A percentile compares a stretch with the other conserved stretches of the same genome.
phyloP scores from a whole-genome alignment of 30 jellyfish, hydroid and myxozoan species.

The Chrysaora quinquecirrha region DNA sequence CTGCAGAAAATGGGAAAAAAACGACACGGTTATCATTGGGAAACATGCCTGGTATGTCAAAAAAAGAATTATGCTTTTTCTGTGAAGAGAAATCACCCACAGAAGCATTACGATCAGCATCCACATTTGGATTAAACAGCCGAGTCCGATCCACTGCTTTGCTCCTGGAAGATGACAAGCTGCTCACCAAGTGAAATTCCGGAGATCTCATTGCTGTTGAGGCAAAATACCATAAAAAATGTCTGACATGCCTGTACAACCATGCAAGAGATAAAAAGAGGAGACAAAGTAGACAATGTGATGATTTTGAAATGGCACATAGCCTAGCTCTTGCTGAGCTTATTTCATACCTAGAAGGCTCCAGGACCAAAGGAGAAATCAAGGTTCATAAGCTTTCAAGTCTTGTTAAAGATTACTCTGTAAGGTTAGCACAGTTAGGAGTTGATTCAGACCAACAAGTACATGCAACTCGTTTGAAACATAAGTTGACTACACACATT shows the following conservation, averaged over 20 bases:
- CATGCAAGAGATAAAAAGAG: constrained; percentile 12
- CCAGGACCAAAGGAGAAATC: constrained; percentile 7
- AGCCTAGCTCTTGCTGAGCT: constrained; percentile 55
- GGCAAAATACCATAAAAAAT: constrained; percentile 25
- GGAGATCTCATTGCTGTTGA: constrained; percentile 36
- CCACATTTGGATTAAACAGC: constrained; percentile 23
- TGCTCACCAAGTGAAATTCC: constrained; percentile 13
- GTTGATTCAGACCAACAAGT: constrained; percentile 32
- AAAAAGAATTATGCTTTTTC: constrained; percentile 35
- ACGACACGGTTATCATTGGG: constrained; percentile 42
- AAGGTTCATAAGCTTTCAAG: constrained; percentile 16
- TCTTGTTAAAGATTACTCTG: constrained; percentile 34
- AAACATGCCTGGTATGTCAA: constrained; percentile 44
- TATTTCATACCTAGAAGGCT: constrained; percentile 15
- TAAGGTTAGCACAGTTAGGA: constrained; percentile 30
- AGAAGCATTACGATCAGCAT: constrained; percentile 33
- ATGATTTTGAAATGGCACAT: constrained; percentile 17
- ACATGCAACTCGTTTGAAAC: constrained; percentile 40
- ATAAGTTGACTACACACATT: no score
- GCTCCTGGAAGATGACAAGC: constrained; percentile 31
- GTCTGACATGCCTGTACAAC: constrained; percentile 24
- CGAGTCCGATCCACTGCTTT: constrained; percentile 33
- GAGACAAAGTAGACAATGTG: constrained; percentile 9
- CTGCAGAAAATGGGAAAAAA: constrained; percentile 2
- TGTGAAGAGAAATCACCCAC: constrained; percentile 10